Evolutionary conservation across 2,797 vertebrate species (phyloP), one percentile per base, ranked within the genome.

Genomic region (Glossophaga mutica): DNA sequence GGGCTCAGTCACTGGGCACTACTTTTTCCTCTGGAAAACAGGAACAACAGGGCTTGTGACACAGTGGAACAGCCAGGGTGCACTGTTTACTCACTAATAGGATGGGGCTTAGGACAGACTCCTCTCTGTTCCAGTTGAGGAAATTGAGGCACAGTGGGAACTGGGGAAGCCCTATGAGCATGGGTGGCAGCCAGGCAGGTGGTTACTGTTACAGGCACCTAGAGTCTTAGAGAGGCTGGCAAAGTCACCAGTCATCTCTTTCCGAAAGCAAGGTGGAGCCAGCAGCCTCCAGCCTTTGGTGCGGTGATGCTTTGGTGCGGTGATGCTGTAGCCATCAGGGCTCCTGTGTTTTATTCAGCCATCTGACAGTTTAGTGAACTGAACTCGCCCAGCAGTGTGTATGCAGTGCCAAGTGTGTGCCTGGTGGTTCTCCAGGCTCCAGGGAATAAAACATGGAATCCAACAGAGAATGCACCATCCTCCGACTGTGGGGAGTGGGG

Each of bases 351-450:
- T 34, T 24, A 12, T 52, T 68, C 22, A 29, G 44, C 50, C 11
- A 2, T 42, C 52, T 15, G 15, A 4, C 44, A 26, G n/a, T 50
- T 15, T 11, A 29, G n/a, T 68, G 62, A 52, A 29, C 16, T 14
- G 65, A 52, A 26, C 16, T 62, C 42, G 26, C 22, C 32, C 32
- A 26, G 9, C 37, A 57, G 19, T 9, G 5, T 16, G 5, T 11
- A n/a, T 32, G 42, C 1, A 26, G 48, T 2, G 0, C 26, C 46
- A 15, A 1, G 29, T 8, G 26, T 10, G 15, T 2, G 14, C 9
- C 44, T 76, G 34, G 34, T 11, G 15, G 21, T 2, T 15, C 0
- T 74, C 55, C 26, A 9, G 26, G 39, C 70, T 42, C 9, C 24
- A 42, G 46, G 68, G 16, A 9, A 29, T 37, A 24, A 74, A 67